Percentiles rank a stretch among this genome's conserved stretches.
These are phyloP conservation scores for Malurus leucopterus DNA, from an alignment of 2,797 vertebrate species.

Conservation along the genomic window DNA sequence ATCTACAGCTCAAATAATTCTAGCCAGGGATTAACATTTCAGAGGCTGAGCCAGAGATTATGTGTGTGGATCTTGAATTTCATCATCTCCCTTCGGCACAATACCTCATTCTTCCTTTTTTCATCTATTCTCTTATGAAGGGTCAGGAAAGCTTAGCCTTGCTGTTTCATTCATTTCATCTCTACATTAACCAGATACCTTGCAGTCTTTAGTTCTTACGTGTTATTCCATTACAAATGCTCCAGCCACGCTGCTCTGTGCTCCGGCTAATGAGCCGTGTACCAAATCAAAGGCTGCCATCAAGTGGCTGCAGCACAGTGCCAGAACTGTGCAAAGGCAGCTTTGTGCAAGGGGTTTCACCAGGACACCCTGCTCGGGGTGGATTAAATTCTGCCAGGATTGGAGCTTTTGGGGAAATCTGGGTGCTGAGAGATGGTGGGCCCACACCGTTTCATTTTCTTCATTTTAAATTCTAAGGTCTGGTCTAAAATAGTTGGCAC, in stretches of 20 bases:
- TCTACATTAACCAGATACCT: constrained; percentile 84
- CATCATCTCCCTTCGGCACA: constrained; percentile 92
- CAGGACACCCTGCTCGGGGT: neutral
- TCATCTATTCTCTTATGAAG: constrained; percentile 89
- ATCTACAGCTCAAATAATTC: constrained; percentile 96
- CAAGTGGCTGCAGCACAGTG: constrained; percentile 74
- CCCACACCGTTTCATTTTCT: neutral
- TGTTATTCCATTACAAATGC: constrained; percentile 73
- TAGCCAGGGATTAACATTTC: constrained; percentile 93
- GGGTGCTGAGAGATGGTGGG: neutral
- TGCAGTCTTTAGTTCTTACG: constrained; percentile 73
- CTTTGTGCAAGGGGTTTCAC: neutral
- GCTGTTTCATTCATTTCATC: constrained; percentile 85
- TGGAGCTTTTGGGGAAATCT: neutral
- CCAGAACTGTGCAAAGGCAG: constrained; percentile 47
- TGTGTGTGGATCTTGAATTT: constrained; percentile 94
- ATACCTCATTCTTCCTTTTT: constrained; percentile 92
- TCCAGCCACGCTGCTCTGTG: constrained; percentile 27
- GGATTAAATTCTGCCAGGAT: neutral
- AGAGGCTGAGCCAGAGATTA: constrained; percentile 89
- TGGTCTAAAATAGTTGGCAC: neutral
- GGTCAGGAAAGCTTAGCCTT: constrained; percentile 94
- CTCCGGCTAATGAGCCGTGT: constrained; percentile 53
- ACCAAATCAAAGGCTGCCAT: constrained; percentile 82
- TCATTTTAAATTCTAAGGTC: neutral